phyloP scores from a whole-genome alignment of 2,113 vertebrate species.

The Thamnophis sirtalis region DNA sequence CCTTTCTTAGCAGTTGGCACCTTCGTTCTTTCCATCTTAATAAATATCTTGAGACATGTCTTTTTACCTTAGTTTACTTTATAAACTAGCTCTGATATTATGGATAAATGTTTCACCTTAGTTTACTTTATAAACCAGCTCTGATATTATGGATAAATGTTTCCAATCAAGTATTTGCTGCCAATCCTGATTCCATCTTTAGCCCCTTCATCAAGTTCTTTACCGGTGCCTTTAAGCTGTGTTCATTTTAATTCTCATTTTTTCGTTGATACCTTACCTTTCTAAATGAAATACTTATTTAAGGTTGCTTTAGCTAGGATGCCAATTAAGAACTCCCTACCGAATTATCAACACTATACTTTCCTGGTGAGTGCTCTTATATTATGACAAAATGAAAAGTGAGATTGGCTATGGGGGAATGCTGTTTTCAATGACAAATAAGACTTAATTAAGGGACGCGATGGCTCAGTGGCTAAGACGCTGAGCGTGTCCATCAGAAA shows the following conservation, averaged over 20 bases:
- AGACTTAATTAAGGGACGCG: not conserved
- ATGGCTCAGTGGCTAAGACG: no score
- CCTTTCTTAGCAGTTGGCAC: not conserved
- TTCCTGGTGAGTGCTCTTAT: not conserved
- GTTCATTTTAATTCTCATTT: not conserved
- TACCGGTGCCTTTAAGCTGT: not conserved
- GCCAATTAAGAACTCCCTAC: not conserved
- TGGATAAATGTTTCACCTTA: not conserved
- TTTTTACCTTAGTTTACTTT: not conserved
- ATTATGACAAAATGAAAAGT: not conserved
- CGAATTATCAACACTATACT: not conserved
- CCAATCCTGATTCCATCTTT: not conserved
- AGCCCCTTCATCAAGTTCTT: not conserved
- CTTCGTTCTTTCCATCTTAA: not conserved
- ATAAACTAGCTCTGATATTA: not conserved
- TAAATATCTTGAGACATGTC: not conserved
- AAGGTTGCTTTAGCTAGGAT: not conserved
- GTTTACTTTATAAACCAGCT: not conserved
- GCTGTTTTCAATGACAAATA: not conserved
- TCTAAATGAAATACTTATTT: not conserved
- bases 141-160: not conserved
- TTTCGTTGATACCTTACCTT: not conserved
- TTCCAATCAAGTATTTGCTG: not conserved
- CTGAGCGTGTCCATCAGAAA: no score
- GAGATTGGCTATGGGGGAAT: not conserved